Evolutionary conservation across 2,113 vertebrate genomes (phyloP), one percentile per base, ranked within the genome.

Genomic region (Hystrix brachyura): DNA sequence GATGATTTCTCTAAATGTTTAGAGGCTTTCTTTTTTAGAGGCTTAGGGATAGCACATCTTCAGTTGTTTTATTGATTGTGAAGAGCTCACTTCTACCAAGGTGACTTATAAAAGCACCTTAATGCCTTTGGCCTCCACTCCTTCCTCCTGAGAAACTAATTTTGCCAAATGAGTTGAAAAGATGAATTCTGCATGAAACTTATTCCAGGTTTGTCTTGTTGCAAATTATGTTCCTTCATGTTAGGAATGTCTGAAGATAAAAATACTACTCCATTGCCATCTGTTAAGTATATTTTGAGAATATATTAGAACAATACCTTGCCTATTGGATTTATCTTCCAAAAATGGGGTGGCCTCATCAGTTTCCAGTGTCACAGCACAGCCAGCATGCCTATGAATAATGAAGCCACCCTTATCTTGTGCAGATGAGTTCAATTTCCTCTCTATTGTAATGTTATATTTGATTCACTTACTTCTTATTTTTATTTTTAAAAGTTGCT

Each of bases 341-440:
- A 98, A 98, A 98, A 97, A 97, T 97, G 85, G 96, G 97, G 98
- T 97, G 97, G 98, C 93, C 96, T 98, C 98, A 98, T 98, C 97
- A 94, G 98, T 98, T 97, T 98, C 96, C 64, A 85, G 90, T 98
- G 98, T 98, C 98, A 98, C 87, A 89, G 94, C 93, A 95, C 95
- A 97, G 94, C 98, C 98, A 98, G 98, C 97, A 98, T 57, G 88
- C 93, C 98, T 81, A 92, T 98, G 98, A 99, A 98, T 98, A 98
- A 98, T 97, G 97, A 98, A 98, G 96, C 95, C 97, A 98, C 96
- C 94, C 97, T 98, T 98, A 98, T 98, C 87, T 89, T 96, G 97
- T 97, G 95, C 97, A 98, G 98, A 98, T 98, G 98, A 98, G 98
- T 98, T 98, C 98, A 98, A 98, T 98, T 99, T 98, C 98, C 98